Percentiles rank a stretch among this genome's conserved stretches.
Evolutionary conservation across 2,797 vertebrate species (phyloP).

Genomic region (Hyperoplus lanceolatus): DNA sequence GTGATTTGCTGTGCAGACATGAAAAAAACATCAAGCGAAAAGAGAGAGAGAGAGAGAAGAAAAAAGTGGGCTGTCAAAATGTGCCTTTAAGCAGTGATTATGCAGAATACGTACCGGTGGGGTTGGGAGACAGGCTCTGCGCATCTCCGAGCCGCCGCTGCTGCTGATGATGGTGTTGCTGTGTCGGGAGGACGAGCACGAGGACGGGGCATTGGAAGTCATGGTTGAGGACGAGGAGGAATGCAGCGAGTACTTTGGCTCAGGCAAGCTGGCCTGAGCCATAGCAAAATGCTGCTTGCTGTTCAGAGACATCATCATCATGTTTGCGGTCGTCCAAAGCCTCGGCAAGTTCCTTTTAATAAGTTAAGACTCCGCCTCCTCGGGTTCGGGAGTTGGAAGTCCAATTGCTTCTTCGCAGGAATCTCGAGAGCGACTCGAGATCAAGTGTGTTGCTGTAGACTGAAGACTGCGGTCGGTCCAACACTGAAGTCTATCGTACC

Average conservation of each 20-base stretch:
- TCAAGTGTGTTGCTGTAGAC: slow-evolving; percentile 53
- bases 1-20: slow-evolving; percentile 97
- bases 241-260: slow-evolving; percentile 94
- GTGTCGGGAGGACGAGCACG: slow-evolving; percentile 90
- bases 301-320: slow-evolving; percentile 99
- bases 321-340: slow-evolving; percentile 88
- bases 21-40: slow-evolving; percentile 96
- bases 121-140: slow-evolving; percentile 95
- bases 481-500: slow-evolving; percentile 79
- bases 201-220: slow-evolving; percentile 88
- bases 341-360: slow-evolving; percentile 87
- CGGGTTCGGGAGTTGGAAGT: slow-evolving; percentile 79
- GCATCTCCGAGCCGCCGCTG: slow-evolving; percentile 91
- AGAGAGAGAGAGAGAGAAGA: slow-evolving; percentile 22
- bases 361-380: slow-evolving; percentile 90
- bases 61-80: slow-evolving; percentile 92
- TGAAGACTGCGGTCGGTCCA: slow-evolving; percentile 72
- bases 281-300: slow-evolving; percentile 96
- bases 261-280: slow-evolving; percentile 93
- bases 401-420: slow-evolving; percentile 79
- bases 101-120: slow-evolving; percentile 97
- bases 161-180: slow-evolving; percentile 87
- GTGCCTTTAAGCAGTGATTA: slow-evolving; percentile 95
- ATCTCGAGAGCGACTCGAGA: slow-evolving; percentile 80
- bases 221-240: slow-evolving; percentile 90